Evolutionary conservation across 2,888 invertebrate species (phyloP), one percentile per base, ranked within the genome.

Genomic region (Phalangium opilio): DNA sequence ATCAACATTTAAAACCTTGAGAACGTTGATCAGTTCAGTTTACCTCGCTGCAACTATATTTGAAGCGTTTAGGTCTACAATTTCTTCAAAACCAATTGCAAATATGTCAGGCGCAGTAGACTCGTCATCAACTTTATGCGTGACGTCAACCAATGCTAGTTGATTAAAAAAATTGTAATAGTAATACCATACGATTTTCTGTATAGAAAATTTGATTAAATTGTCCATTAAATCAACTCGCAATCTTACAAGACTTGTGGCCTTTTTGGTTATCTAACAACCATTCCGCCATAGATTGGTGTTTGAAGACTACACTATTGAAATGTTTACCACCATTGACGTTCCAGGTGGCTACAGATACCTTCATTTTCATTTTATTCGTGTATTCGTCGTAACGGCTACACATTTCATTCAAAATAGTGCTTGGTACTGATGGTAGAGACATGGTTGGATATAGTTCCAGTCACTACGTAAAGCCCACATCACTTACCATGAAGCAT

Each of bases 251-350:
- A 3, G 48, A 55, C 46, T 52, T 43, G n/a, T 73, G 68, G 52
- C 73, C 64, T 52, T 76, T 74, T 46, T 79, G 80, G 40, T 84
- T 81, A 66, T 93, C 91, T 40, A 93, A 68, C 20, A 95, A 69
- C 90, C 90, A 90, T 67, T 89, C 86, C 12, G 83, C 75, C 34
- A 90, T 67, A 1, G 85, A 79, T 1, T 82, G 75, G 65, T 86
- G 84, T 67, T 90, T 91, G 64, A 87, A 89, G 21, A 86, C 95
- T 46, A 98, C 81, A 66, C 90, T 93, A 56, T 91, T 78, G 62
- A 98, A 95, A 69, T 95, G 93, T 68, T 93, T 95, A 3, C 98
- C 98, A 36, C 98, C 98, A 68, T 99, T 99, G 0, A 99, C 96
- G 68, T 99, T 99, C 71, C 96, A 99, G 1, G 98, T 99, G 14